Conservation (phyloP, 2,113 vertebrate genomes). For the Festucalex cinctus region DNA sequence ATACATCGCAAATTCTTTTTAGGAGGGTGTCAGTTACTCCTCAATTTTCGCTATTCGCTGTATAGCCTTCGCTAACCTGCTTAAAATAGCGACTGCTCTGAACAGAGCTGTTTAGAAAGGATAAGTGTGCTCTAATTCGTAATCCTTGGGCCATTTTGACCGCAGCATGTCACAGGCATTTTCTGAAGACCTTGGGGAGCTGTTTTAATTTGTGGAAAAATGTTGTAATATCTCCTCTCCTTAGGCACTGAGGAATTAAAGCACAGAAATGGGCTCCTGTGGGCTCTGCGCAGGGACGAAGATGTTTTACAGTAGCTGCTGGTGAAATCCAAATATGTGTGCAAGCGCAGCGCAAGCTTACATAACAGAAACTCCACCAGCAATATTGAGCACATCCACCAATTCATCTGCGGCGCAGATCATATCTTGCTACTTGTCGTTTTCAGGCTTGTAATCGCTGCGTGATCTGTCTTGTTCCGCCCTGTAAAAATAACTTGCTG, state of each 20-base stretch:
- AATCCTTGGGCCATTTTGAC: neutral
- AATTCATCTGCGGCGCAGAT: slow-evolving; percentile 16
- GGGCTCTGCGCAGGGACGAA: slow-evolving; percentile 14
- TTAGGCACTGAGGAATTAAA: slow-evolving; percentile 24
- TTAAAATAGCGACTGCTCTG: too few relatives aligned
- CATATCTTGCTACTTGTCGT: neutral
- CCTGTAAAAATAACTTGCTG: slow-evolving; percentile 25
- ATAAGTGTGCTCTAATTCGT: neutral
- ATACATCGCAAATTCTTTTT: too few relatives aligned
- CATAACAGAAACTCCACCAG: slow-evolving; percentile 42
- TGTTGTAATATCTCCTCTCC: neutral
- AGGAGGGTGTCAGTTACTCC: too few relatives aligned
- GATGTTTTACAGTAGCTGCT: slow-evolving; percentile 22
- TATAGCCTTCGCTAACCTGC: too few relatives aligned
- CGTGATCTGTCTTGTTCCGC: slow-evolving; percentile 10
- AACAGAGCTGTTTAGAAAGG: too few relatives aligned
- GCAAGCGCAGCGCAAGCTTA: slow-evolving; percentile 38
- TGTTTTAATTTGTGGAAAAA: neutral
- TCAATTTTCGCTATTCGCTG: too few relatives aligned
- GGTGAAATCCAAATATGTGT: slow-evolving; percentile 48
- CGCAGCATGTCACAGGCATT: neutral
- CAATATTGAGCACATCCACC: slow-evolving; percentile 28
- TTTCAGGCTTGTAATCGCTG: neutral
- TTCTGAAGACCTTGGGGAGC: neutral
- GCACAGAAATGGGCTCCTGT: slow-evolving; percentile 25